phyloP scores from a whole-genome alignment of 2,797 vertebrate species.

The Clarias fuscus region DNA sequence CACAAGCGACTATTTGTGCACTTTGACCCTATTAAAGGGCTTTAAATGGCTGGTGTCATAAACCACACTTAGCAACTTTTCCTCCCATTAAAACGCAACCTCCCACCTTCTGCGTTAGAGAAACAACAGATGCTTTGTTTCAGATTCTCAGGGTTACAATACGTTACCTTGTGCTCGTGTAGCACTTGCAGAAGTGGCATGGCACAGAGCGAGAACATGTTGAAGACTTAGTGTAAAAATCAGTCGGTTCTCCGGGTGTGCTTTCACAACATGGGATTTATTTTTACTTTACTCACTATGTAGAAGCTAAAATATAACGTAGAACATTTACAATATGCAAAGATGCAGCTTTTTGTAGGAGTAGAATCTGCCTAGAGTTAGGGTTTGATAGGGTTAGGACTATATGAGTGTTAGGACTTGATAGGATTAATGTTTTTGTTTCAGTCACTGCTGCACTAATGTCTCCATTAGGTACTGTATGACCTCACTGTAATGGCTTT shows the following conservation, averaged over 20 bases:
- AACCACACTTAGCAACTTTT: slow-evolving; percentile 34
- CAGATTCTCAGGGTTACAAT: slow-evolving; percentile 24
- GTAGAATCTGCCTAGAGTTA: not conserved
- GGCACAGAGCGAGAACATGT: not conserved
- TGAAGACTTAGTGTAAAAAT: not conserved
- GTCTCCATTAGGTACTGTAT: not conserved
- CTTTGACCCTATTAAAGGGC: slow-evolving; percentile 23
- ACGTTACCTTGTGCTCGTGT: slow-evolving; percentile 32
- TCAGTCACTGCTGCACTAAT: not conserved
- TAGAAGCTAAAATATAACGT: not conserved
- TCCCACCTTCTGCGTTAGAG: slow-evolving; percentile 7
- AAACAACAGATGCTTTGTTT: slow-evolving; percentile 52
- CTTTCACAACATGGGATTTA: not conserved
- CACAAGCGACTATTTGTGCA: slow-evolving; percentile 21
- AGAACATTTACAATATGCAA: not conserved
- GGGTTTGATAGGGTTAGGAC: not conserved
- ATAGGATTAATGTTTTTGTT: not conserved
- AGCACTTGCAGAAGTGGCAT: not conserved
- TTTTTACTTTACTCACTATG: not conserved
- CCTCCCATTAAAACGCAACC: slow-evolving; percentile 36
- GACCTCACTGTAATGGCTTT: not conserved
- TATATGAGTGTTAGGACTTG: not conserved
- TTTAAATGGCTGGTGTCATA: slow-evolving; percentile 12
- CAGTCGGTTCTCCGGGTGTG: not conserved
- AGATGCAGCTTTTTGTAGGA: not conserved